Evolutionary conservation across 1,140 invertebrate genomes (phyloP).

Genomic region (Amyelois transitella): DNA sequence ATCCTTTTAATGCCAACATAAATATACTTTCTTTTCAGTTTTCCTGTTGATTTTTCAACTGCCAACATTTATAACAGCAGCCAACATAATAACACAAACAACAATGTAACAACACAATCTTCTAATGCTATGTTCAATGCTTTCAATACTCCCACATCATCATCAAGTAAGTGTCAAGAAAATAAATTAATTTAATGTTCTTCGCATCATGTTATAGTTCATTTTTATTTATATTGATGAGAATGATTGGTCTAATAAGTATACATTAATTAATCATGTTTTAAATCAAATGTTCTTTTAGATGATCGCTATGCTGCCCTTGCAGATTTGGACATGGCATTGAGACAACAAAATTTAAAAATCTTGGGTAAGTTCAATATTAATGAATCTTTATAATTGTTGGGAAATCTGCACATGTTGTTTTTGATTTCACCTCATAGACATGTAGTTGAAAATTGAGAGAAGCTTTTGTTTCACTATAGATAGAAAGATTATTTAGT

Average conservation of each 20-base stretch:
- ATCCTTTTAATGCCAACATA: too few species aligned
- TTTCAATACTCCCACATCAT: conserved; percentile 34
- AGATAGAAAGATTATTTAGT: too few species aligned
- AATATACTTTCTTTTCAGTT: conserved; percentile 49
- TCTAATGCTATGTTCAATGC: conserved; percentile 40
- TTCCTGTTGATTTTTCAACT: conserved; percentile 71
- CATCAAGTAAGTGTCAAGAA: conserved; percentile 39
- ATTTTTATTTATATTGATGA: conserved; percentile 8
- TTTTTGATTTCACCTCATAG: too few species aligned
- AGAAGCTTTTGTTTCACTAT: too few species aligned
- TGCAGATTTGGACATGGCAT: conserved; percentile 66
- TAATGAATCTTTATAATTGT: too few species aligned
- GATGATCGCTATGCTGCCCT: conserved; percentile 72
- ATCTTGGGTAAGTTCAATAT: conserved; percentile 42
- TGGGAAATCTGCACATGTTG: too few species aligned
- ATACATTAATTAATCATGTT: too few species aligned
- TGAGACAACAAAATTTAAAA: conserved; percentile 67
- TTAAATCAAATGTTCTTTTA: conserved; percentile 25
- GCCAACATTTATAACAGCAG: conserved; percentile 72
- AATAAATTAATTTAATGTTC: neutral
- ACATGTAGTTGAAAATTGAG: too few species aligned
- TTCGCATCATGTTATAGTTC: neutral
- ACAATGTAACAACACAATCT: conserved; percentile 38
- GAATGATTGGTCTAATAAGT: too few species aligned
- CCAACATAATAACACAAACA: conserved; percentile 61